A percentile compares a stretch with the other conserved stretches of the same genome.
Conservation (phyloP, 2,888 invertebrate genomes). For the Alloplasta piceator region DNA sequence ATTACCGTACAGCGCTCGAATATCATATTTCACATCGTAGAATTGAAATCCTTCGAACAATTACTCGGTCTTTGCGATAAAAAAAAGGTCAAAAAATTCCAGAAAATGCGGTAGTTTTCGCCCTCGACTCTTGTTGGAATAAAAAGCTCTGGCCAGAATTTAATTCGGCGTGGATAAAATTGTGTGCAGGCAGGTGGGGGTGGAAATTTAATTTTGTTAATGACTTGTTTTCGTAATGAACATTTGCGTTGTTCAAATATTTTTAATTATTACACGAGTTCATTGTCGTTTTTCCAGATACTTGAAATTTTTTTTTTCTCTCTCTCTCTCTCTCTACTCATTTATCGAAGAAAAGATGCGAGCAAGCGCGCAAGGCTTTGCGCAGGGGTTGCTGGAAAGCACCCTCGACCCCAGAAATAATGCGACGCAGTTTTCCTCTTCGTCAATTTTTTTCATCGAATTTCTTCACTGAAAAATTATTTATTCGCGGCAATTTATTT, state of each 20-base stretch:
- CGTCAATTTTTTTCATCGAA: too few relatives aligned
- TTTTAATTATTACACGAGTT: neutral
- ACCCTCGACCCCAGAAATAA: too few relatives aligned
- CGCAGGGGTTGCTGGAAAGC: neutral
- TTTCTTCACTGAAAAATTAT: too few relatives aligned
- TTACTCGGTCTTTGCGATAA: neutral
- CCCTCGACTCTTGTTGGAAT: too few relatives aligned
- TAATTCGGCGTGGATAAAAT: constrained; percentile 14
- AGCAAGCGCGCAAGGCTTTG: neutral
- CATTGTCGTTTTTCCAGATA: neutral
- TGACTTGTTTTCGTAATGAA: constrained; percentile 43
- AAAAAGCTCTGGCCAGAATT: too few relatives aligned
- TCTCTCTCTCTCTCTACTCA: neutral
- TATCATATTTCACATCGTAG: constrained; percentile 36
- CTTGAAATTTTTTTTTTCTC: neutral
- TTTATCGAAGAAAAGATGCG: neutral
- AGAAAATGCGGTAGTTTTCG: too few relatives aligned
- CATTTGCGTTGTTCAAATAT: neutral
- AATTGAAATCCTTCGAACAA: constrained; percentile 44
- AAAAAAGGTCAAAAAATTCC: too few relatives aligned
- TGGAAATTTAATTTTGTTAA: constrained; percentile 72
- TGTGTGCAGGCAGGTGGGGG: constrained; percentile 53
- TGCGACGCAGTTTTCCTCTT: too few relatives aligned
- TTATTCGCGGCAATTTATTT: too few relatives aligned
- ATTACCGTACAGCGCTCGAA: neutral